These are phyloP conservation scores for Platalea minor DNA, from an alignment of 2,797 vertebrate genomes.

Conservation along the genomic window DNA sequence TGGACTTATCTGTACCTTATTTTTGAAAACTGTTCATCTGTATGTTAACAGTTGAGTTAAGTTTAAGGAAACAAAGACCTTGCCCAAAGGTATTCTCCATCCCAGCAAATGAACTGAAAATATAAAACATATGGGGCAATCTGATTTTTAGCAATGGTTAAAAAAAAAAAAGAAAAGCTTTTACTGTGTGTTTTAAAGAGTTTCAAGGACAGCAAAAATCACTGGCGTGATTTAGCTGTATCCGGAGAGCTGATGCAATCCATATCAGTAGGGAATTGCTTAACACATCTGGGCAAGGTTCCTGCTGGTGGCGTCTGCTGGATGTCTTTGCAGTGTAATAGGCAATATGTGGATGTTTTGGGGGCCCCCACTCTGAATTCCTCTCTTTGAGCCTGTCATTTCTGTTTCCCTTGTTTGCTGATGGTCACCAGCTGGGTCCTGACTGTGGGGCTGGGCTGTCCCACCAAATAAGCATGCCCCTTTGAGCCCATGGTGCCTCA, in stretches of 20 bases:
- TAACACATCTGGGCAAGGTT: not conserved
- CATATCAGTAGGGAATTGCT: conserved; percentile 8
- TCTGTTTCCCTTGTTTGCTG: not conserved
- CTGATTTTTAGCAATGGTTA: not conserved
- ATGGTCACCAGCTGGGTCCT: not conserved
- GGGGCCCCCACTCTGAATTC: not conserved
- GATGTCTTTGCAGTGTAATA: not conserved
- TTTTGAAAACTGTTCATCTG: not conserved
- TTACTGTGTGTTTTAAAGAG: not conserved
- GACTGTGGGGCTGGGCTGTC: not conserved
- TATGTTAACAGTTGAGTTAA: not conserved
- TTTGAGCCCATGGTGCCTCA: not conserved
- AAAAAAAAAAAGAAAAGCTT: not conserved
- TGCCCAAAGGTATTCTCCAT: not conserved
- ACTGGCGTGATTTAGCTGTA: not conserved
- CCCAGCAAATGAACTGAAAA: conserved; percentile 10
- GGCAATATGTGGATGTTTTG: not conserved
- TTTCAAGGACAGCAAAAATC: conserved; percentile 23
- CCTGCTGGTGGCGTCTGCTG: not conserved
- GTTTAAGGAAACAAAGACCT: not conserved
- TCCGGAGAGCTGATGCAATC: conserved; percentile 18
- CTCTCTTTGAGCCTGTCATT: not conserved
- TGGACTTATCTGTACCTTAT: not conserved
- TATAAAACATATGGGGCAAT: not conserved
- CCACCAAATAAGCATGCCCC: not conserved